Conservation (phyloP, 2,888 invertebrate species). For the Brachynemurus nebulosus region DNA sequence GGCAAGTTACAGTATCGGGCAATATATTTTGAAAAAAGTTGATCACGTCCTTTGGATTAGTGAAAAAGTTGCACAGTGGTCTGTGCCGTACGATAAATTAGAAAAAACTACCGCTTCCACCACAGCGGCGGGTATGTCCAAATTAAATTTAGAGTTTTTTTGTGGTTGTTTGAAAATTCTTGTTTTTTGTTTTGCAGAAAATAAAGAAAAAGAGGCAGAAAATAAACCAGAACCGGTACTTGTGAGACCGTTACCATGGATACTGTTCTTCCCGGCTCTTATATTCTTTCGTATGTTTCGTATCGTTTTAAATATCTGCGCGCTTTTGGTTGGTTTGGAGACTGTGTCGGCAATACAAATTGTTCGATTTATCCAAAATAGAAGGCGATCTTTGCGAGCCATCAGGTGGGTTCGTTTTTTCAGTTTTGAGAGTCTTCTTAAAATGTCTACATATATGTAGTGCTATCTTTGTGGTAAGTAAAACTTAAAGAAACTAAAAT, state of each 20-base stretch:
- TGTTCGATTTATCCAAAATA: constrained; percentile 9
- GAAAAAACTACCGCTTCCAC: too few relatives aligned
- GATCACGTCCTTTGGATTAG: constrained; percentile 11
- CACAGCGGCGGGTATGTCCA: too few relatives aligned
- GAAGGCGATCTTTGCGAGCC: too few relatives aligned
- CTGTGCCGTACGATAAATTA: constrained; percentile 2
- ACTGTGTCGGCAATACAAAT: constrained; percentile 6
- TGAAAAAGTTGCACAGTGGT: constrained; percentile 13
- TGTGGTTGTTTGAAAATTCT: too few relatives aligned
- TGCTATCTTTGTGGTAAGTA: too few relatives aligned
- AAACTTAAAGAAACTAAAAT: too few relatives aligned
- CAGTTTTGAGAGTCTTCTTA: too few relatives aligned
- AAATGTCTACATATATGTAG: too few relatives aligned
- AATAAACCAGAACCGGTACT: constrained; percentile 8
- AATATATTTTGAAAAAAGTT: constrained; percentile 8
- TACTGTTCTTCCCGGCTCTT: constrained; percentile 11
- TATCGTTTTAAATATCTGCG: constrained; percentile 5
- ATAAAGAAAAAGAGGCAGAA: not conserved
- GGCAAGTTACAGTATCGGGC: constrained; percentile 11
- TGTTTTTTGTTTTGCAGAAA: too few relatives aligned
- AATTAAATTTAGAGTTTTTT: too few relatives aligned
- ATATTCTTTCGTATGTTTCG: constrained; percentile 7
- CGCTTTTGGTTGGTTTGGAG: constrained; percentile 10
- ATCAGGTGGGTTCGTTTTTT: too few relatives aligned
- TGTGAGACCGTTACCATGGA: constrained; percentile 13